Conservation (phyloP, 2,888 invertebrate genomes). For the Cheilosia soror region DNA sequence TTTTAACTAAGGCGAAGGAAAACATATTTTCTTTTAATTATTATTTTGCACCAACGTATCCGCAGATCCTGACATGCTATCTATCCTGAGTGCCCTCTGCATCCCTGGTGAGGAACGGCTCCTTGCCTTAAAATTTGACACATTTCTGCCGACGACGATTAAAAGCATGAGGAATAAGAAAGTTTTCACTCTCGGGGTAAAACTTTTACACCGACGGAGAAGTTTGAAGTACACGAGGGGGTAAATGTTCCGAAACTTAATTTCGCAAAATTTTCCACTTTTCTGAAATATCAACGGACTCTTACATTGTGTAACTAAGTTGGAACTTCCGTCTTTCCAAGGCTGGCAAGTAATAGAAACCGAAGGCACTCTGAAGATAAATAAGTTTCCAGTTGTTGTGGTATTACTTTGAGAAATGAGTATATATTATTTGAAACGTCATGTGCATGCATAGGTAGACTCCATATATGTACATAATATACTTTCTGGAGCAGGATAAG, state of each 20-base stretch:
- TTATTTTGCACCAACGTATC: slow-evolving; percentile 74
- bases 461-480: too few relatives aligned
- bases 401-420: background rate
- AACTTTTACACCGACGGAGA: slow-evolving; percentile 55
- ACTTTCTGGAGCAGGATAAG: too few relatives aligned
- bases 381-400: slow-evolving; percentile 49
- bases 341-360: slow-evolving; percentile 27
- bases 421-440: background rate
- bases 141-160: slow-evolving; percentile 71
- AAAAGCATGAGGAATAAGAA: slow-evolving; percentile 71
- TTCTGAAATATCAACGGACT: slow-evolving; percentile 38
- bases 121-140: slow-evolving; percentile 53
- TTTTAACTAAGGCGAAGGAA: slow-evolving; percentile 28
- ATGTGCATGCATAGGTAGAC: background rate
- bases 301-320: slow-evolving; percentile 57
- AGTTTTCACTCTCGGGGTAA: slow-evolving; percentile 61
- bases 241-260: slow-evolving; percentile 71
- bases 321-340: slow-evolving; percentile 23
- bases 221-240: slow-evolving; percentile 68
- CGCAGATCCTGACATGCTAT: slow-evolving; percentile 67
- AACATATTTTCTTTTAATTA: slow-evolving; percentile 74
- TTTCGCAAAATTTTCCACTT: slow-evolving; percentile 70
- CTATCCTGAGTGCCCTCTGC: slow-evolving; percentile 39
- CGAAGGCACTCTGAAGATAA: slow-evolving; percentile 19
- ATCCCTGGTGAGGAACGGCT: background rate